These are phyloP conservation scores for Mastigias papua DNA, from an alignment of 30 jellyfish, hydroid and myxozoan species.

Conservation along the genomic window DNA sequence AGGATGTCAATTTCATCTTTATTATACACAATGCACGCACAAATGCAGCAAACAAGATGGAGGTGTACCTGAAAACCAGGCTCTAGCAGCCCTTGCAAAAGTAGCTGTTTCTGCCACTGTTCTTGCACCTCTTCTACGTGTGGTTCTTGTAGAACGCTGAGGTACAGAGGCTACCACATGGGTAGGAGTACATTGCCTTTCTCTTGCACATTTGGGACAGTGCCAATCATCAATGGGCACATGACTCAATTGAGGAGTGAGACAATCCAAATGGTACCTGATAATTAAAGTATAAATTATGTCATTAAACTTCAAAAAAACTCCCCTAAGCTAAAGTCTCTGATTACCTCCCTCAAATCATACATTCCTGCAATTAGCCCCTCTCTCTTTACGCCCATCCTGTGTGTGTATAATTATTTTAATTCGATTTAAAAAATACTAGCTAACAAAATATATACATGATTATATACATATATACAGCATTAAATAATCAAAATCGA, in stretches of 20 bases:
- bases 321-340: too few relatives aligned
- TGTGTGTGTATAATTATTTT: background rate
- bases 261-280: constrained; percentile 91
- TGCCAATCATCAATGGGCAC: constrained; percentile 94
- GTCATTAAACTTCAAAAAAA: too few relatives aligned
- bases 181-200: constrained; percentile 4
- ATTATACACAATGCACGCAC: too few relatives aligned
- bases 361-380: background rate
- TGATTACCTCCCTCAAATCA: too few relatives aligned
- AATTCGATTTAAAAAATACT: too few relatives aligned
- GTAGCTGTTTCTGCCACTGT: constrained; percentile 53
- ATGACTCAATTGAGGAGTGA: constrained; percentile 78
- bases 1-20: too few relatives aligned
- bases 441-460: too few relatives aligned
- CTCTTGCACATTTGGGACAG: constrained; percentile 77
- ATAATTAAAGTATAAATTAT: background rate
- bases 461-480: too few relatives aligned
- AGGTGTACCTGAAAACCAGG: constrained; percentile 72
- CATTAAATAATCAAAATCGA: too few relatives aligned
- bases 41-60: too few relatives aligned
- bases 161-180: constrained; percentile 16
- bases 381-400: background rate
- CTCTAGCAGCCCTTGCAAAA: constrained; percentile 56
- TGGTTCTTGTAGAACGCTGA: constrained; percentile 8
- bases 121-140: constrained; percentile 65